Conservation (phyloP, 2,888 invertebrate species). For the Leptarthrus brevirostris region DNA sequence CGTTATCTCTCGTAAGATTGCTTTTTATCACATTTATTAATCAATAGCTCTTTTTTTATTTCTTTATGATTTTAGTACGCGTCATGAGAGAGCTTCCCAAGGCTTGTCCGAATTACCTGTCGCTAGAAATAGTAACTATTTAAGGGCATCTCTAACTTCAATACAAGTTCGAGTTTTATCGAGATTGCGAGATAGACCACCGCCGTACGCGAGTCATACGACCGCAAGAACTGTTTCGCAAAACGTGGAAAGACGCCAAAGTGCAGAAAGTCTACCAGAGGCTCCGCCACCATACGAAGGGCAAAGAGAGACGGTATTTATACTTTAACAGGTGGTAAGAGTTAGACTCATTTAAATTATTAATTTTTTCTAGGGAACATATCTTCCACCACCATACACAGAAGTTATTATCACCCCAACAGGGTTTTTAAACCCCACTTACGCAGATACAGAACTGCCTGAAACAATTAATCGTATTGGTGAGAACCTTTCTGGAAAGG, state of each 20-base stretch:
- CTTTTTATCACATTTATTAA: background rate
- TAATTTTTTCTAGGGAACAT: conserved; percentile 47
- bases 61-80: conserved; percentile 48
- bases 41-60: background rate
- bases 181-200: conserved; percentile 57
- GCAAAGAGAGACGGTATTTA: conserved; percentile 47
- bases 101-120: conserved; percentile 49
- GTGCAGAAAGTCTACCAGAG: conserved; percentile 39
- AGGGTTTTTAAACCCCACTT: conserved; percentile 48
- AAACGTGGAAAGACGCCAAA: conserved; percentile 1
- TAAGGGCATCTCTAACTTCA: conserved; percentile 57
- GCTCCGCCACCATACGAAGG: conserved; percentile 56
- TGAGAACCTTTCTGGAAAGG: background rate
- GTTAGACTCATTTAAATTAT: background rate
- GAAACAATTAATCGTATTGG: background rate
- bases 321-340: background rate
- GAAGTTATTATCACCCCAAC: conserved; percentile 52
- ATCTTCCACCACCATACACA: conserved; percentile 56
- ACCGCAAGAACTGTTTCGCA: conserved; percentile 25
- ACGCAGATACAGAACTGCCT: conserved; percentile 29
- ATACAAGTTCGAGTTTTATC: conserved; percentile 57
- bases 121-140: conserved; percentile 49
- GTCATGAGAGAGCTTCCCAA: conserved; percentile 52
- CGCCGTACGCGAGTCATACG: conserved; percentile 55
- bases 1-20: conserved; percentile 55